These are phyloP conservation scores for Tupaia chinensis DNA, from an alignment of 2,113 vertebrate genomes.

Conservation along the genomic window DNA sequence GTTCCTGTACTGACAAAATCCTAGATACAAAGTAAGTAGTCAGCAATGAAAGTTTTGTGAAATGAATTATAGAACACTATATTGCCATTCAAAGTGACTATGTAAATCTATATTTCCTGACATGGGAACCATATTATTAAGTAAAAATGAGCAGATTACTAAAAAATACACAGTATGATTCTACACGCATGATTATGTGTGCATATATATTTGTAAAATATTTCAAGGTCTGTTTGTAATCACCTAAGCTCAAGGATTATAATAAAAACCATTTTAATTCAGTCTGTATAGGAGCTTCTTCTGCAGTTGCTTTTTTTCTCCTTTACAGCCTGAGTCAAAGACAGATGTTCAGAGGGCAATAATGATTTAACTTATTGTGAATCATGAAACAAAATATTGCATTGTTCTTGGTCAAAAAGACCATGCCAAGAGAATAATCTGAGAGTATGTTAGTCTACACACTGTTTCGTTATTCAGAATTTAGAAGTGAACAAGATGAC, in stretches of 20 bases:
- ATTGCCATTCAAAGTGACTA: neutral
- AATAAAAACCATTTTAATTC: neutral
- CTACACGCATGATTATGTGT: neutral
- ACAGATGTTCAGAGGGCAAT: neutral
- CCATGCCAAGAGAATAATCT: neutral
- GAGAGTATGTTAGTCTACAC: neutral
- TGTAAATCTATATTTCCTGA: constrained; percentile 18
- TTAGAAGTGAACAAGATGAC: no score
- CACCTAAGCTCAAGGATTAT: neutral
- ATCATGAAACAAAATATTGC: constrained; percentile 17
- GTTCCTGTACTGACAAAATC: neutral
- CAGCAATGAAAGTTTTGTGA: neutral
- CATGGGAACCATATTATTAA: neutral
- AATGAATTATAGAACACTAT: neutral
- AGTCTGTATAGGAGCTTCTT: neutral
- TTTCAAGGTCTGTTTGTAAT: neutral
- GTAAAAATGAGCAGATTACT: constrained; percentile 34
- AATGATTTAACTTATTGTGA: neutral
- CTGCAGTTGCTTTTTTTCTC: neutral
- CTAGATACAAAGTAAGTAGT: neutral
- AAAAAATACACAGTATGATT: constrained; percentile 18
- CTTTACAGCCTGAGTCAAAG: neutral
- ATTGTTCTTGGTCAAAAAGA: neutral
- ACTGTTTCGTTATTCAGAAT: no score
- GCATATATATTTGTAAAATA: neutral